Conservation (phyloP, 2,113 vertebrate species). For the Tyto alba region DNA sequence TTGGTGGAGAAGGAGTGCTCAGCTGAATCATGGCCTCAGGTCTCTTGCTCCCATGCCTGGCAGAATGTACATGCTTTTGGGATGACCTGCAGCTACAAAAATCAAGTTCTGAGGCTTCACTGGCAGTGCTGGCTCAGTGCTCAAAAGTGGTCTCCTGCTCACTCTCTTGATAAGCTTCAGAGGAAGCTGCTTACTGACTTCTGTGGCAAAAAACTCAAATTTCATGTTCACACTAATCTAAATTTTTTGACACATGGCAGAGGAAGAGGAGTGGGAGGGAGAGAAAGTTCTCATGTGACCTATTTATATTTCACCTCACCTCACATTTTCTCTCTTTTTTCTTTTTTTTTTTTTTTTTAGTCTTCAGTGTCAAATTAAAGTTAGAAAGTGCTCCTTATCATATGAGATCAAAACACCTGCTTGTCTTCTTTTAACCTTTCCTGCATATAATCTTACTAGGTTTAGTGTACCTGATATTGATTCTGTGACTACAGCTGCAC, state of each 20-base stretch:
- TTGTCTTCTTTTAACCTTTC: background rate
- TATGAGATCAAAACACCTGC: background rate
- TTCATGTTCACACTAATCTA: background rate
- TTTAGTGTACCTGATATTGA: background rate
- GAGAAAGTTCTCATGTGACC: background rate
- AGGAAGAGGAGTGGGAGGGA: background rate
- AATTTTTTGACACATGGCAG: background rate
- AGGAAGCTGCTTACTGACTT: background rate
- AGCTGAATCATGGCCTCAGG: background rate
- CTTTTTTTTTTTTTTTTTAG: too few species aligned
- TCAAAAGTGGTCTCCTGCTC: background rate
- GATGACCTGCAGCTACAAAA: background rate
- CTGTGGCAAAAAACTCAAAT: background rate
- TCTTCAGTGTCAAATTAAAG: background rate
- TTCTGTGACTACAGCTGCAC: background rate
- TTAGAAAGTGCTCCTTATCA: background rate
- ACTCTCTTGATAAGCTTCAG: background rate
- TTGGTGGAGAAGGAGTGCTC: background rate
- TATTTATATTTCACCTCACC: background rate
- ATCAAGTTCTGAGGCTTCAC: background rate
- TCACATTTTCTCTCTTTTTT: background rate
- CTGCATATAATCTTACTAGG: background rate
- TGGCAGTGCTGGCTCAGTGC: background rate
- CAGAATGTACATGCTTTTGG: background rate
- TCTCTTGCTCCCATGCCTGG: background rate